Evolutionary conservation across 2,888 invertebrate species (phyloP), one percentile per base, ranked within the genome.

Genomic region (Eristalis arbustorum): DNA sequence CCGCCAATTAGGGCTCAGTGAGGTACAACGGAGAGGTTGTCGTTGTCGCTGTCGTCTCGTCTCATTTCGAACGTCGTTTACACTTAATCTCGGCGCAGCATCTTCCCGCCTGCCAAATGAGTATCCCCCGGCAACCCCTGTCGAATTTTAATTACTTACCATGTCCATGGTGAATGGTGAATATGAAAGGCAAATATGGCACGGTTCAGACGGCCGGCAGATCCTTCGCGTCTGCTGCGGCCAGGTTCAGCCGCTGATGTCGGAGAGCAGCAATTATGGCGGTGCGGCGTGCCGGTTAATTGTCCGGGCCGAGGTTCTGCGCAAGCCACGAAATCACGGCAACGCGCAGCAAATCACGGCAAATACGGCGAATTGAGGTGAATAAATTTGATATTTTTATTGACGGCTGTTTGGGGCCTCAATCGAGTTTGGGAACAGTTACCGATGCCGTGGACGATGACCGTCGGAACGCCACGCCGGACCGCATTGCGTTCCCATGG

Each of bases 331-430:
- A 18, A 49, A 8, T 49, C 18, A 18, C 18, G 42, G 42, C 42
- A 42, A 42, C 14, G 14, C 42, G n/a, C n/a, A 49, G 49, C 49
- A 49, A 49, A 49, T 49, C 49, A 49, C 49, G 49, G 49, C 18
- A 75, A 69, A 74, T 62, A 78, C 37, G 63, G 74, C 67, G 66
- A 84, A 78, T 63, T 69, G 57, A 83, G 62, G 49, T 69, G 74
- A 78, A 82, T 87, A 87, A 87, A 83, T 78, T 87, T 75, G 74
- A 78, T 78, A 83, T 75, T 82, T 83, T 87, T 87, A 87, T 87
- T 71, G 49, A 67, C 71, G 61, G 34, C 66, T 59, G 64, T 78
- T 78, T 64, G 69, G 49, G 59, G 11, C 37, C 22, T 84, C 75
- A 72, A 84, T 81, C 81, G 80, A 56, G 56, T 63, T 75, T 72